Conservation (phyloP, 2,888 invertebrate genomes). For the Agonopterix alstromeriana region DNA sequence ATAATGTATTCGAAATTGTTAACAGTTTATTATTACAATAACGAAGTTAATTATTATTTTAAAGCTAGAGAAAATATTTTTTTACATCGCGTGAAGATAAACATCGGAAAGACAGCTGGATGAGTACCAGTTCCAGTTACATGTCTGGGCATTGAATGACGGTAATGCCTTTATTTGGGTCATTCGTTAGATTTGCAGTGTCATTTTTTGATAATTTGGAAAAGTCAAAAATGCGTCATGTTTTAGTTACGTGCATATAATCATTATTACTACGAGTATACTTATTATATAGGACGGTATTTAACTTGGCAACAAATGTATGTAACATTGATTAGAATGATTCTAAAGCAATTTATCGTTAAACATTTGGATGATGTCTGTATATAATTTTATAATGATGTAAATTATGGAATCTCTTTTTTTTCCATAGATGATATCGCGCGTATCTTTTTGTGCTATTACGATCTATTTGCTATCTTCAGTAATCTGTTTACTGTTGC, state of each 20-base stretch:
- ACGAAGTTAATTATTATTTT: no score
- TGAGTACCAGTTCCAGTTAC: no score
- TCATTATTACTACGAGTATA: constrained; percentile 1
- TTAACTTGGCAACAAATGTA: constrained; percentile 20
- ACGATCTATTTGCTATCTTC: constrained; percentile 55
- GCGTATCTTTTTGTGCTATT: constrained; percentile 53
- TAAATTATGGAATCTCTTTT: constrained; percentile 72
- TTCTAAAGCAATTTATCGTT: constrained; percentile 45
- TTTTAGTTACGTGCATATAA: constrained; percentile 9
- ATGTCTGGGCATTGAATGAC: no score
- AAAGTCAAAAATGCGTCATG: not conserved
- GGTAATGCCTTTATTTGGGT: not conserved
- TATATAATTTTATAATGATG: constrained; percentile 63
- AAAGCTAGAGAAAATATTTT: no score
- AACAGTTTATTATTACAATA: not conserved
- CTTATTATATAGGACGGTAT: constrained; percentile 5
- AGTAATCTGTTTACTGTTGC: constrained; percentile 69
- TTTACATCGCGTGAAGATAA: no score
- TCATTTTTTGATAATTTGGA: not conserved
- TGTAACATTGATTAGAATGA: constrained; percentile 14
- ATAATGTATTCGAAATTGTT: no score
- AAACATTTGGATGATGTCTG: constrained; percentile 57
- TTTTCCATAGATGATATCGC: constrained; percentile 60
- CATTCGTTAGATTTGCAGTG: not conserved
- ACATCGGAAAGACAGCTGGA: no score